Evolutionary conservation across 2,888 invertebrate genomes (phyloP).

Genomic region (Calliopum simillimum): DNA sequence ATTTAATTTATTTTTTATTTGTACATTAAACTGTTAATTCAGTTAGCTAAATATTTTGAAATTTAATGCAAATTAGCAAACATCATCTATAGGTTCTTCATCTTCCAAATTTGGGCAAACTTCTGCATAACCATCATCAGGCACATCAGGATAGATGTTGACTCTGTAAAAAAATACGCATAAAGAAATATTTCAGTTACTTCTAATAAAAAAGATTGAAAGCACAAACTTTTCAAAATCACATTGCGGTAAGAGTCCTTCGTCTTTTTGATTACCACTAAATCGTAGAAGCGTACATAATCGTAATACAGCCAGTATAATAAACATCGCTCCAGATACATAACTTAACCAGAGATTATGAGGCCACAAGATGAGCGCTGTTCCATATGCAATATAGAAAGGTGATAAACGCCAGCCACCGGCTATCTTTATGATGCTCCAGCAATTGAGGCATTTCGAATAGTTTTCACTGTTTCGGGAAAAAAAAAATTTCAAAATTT

Average conservation of each 20-base stretch:
- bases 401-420: constrained; percentile 64
- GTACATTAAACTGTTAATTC: neutral
- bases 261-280: constrained; percentile 57
- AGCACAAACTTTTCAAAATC: constrained; percentile 63
- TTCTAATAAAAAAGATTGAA: neutral
- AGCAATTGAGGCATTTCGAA: constrained; percentile 58
- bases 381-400: constrained; percentile 61
- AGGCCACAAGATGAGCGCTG: constrained; percentile 62
- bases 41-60: neutral
- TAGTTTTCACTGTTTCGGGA: constrained; percentile 56
- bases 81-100: constrained; percentile 62
- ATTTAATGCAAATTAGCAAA: constrained; percentile 54
- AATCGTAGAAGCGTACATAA: constrained; percentile 61
- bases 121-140: constrained; percentile 62
- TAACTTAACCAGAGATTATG: constrained; percentile 70
- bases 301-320: constrained; percentile 68
- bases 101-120: constrained; percentile 57
- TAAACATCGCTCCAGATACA: constrained; percentile 68
- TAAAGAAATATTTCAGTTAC: constrained; percentile 11
- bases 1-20: neutral
- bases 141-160: constrained; percentile 56
- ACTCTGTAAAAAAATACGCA: constrained; percentile 54
- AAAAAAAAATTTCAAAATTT: too few species aligned
- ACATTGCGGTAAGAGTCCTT: constrained; percentile 63
- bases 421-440: constrained; percentile 55